These are phyloP conservation scores for Agrilus cyanescens DNA, from an alignment of 2,888 invertebrate species.

Conservation along the genomic window DNA sequence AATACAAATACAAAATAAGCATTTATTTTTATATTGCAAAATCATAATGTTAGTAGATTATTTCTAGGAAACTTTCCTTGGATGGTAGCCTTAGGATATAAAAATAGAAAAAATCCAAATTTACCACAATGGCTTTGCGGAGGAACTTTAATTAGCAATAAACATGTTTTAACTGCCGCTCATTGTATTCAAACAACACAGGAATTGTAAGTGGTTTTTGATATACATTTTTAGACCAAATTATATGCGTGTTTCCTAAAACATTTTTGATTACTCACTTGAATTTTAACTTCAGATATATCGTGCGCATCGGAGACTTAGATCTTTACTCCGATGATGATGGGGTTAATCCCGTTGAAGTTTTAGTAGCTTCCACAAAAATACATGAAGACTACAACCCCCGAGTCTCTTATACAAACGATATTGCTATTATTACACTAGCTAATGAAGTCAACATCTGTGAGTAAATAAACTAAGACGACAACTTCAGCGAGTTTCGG, in stretches of 20 bases:
- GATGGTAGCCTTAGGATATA: slow-evolving; percentile 64
- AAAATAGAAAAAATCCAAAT: slow-evolving; percentile 32
- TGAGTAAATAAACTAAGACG: slow-evolving; percentile 10
- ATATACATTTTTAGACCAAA: slow-evolving; percentile 23
- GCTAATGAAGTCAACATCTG: slow-evolving; percentile 36
- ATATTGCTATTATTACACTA: slow-evolving; percentile 66
- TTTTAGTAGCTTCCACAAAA: slow-evolving; percentile 45
- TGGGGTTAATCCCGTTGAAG: slow-evolving; percentile 50
- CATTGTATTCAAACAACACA: slow-evolving; percentile 55
- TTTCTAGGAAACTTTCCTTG: slow-evolving; percentile 65
- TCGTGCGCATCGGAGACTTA: slow-evolving; percentile 68
- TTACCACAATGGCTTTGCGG: slow-evolving; percentile 45
- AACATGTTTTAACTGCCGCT: slow-evolving; percentile 67
- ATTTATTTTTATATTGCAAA: background rate
- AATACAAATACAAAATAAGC: background rate
- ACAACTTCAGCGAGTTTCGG: background rate
- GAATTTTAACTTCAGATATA: slow-evolving; percentile 38
- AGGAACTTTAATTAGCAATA: slow-evolving; percentile 52
- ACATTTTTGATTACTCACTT: background rate
- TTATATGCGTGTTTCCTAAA: background rate
- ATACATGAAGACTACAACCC: slow-evolving; percentile 50
- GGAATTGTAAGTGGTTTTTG: slow-evolving; percentile 43
- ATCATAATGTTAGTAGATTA: background rate
- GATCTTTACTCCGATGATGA: slow-evolving; percentile 51
- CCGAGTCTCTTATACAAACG: slow-evolving; percentile 48